phyloP scores from a whole-genome alignment of 2,888 invertebrate genomes.

The Phaonia tiefii region DNA sequence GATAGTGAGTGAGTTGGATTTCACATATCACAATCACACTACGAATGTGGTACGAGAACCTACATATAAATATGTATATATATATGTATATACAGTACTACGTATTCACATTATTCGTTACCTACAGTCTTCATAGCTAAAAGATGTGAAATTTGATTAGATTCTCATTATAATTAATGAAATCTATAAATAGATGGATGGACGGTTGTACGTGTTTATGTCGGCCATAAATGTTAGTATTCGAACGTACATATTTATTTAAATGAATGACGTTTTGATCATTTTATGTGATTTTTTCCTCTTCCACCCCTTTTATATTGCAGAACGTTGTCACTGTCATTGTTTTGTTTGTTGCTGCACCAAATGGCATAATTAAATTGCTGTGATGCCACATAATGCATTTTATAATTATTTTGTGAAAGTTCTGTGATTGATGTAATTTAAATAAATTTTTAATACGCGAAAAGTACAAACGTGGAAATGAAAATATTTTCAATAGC shows the following conservation, averaged over 20 bases:
- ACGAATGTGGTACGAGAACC: not conserved
- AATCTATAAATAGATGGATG: not conserved
- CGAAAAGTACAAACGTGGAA: not conserved
- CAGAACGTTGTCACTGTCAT: not conserved
- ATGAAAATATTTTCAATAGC: no score
- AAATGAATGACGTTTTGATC: no score
- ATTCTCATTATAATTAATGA: slow-evolving; percentile 55
- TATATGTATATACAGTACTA: not conserved
- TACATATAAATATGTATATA: slow-evolving; percentile 3
- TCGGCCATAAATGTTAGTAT: not conserved
- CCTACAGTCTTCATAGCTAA: slow-evolving; percentile 9
- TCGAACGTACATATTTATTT: not conserved
- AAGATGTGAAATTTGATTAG: slow-evolving; percentile 58
- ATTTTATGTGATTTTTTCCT: no score
- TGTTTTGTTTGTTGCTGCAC: slow-evolving; percentile 38
- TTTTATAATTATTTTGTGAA: slow-evolving; percentile 62
- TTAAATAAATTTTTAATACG: slow-evolving; percentile 17
- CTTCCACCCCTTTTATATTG: slow-evolving; percentile 10
- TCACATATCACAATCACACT: slow-evolving; percentile 2
- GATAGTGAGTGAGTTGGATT: not conserved
- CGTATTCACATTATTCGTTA: not conserved
- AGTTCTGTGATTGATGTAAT: slow-evolving; percentile 59
- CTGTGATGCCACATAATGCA: slow-evolving; percentile 63
- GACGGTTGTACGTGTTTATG: slow-evolving; percentile 8
- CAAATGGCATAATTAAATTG: slow-evolving; percentile 64